These are phyloP conservation scores for Lingula anatina DNA, from an alignment of 2,888 invertebrate genomes.

Conservation along the genomic window DNA sequence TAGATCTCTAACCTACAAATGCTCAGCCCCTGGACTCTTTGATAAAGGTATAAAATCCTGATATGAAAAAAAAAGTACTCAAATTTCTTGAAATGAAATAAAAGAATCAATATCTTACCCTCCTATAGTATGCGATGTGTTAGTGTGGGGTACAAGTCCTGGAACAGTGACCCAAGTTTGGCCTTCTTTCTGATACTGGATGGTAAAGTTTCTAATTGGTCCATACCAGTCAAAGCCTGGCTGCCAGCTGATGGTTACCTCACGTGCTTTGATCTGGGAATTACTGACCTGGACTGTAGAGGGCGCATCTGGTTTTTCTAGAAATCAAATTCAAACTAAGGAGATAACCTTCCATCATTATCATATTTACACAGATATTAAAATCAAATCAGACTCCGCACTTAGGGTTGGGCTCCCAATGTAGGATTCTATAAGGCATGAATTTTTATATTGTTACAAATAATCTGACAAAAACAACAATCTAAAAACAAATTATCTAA, in stretches of 20 bases:
- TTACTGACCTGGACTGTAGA: constrained; percentile 79
- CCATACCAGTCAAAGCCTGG: constrained; percentile 92
- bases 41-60: background rate
- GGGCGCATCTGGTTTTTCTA: constrained; percentile 86
- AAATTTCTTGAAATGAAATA: background rate
- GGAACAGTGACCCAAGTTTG: constrained; percentile 81
- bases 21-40: no score
- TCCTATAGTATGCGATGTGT: constrained; percentile 80
- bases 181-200: no score
- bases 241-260: constrained; percentile 96
- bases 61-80: background rate
- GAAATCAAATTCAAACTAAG: no score
- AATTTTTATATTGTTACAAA: no score
- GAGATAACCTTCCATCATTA: no score
- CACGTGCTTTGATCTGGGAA: constrained; percentile 83
- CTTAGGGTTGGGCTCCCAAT: no score
- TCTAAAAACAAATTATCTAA: no score
- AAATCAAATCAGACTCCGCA: no score
- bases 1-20: no score
- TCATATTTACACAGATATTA: no score
- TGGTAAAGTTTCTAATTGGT: constrained; percentile 85
- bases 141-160: constrained; percentile 79
- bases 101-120: constrained; percentile 47
- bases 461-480: no score
- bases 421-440: no score